Percentiles rank a stretch among this genome's conserved stretches.
These are phyloP conservation scores for Caenorhabditis angaria DNA, from an alignment of 2,888 invertebrate species.

Conservation along the genomic window DNA sequence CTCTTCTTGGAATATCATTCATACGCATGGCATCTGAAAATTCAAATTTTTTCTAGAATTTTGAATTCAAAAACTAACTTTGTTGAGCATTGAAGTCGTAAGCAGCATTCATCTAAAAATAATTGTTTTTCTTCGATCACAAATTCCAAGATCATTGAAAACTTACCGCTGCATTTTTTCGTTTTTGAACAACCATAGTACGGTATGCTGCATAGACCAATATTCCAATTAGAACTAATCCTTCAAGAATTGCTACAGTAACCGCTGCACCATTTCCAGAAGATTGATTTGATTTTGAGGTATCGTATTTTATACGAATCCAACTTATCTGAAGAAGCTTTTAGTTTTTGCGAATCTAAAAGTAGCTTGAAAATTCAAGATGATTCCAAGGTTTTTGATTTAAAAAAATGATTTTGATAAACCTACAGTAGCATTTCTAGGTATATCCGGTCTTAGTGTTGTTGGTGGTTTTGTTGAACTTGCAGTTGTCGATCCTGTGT, in stretches of 20 bases:
- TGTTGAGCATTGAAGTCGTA: not conserved
- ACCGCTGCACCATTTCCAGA: slow-evolving; percentile 29
- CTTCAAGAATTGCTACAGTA: slow-evolving; percentile 36
- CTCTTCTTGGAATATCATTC: slow-evolving; percentile 28
- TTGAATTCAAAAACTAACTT: not conserved
- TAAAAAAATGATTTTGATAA: not conserved
- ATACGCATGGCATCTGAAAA: slow-evolving; percentile 25
- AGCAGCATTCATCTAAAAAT: slow-evolving; percentile 4
- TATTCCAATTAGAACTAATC: slow-evolving; percentile 30
- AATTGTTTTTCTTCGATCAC: not conserved
- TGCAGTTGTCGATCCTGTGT: no score
- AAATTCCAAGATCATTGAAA: not conserved
- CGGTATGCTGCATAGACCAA: slow-evolving; percentile 29
- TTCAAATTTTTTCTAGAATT: not conserved
- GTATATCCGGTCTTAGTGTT: not conserved
- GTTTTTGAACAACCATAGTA: slow-evolving; percentile 21
- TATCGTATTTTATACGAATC: slow-evolving; percentile 16
- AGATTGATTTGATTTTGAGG: not conserved
- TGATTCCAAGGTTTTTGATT: not conserved
- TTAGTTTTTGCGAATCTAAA: no score
- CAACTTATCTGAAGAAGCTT: slow-evolving; percentile 4
- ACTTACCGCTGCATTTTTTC: not conserved
- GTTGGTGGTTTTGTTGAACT: slow-evolving; percentile 4
- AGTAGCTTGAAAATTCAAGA: not conserved
- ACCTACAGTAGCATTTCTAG: not conserved